phyloP scores from a whole-genome alignment of 2,888 invertebrate species.

The Cremastinae sp. region DNA sequence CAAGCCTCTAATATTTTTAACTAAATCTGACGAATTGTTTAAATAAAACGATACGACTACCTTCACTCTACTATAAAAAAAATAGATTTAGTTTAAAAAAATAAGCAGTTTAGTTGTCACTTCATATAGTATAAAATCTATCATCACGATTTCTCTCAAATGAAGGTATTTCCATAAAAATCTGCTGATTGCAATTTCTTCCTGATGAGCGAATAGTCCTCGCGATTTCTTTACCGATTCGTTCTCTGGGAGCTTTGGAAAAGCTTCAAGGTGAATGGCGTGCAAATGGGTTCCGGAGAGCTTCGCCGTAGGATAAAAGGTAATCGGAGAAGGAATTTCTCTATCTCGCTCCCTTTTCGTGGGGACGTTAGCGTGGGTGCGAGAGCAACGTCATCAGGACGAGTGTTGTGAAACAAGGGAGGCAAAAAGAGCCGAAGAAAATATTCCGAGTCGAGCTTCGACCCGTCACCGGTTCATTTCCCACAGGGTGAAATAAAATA shows the following conservation, averaged over 20 bases:
- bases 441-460: slow-evolving; percentile 23
- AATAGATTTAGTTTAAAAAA: too few species aligned
- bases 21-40: too few species aligned
- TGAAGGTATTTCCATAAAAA: too few species aligned
- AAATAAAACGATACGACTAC: too few species aligned
- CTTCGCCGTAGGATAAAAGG: slow-evolving; percentile 48
- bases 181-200: slow-evolving; percentile 26
- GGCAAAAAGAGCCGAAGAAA: slow-evolving; percentile 35
- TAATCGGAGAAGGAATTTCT: slow-evolving; percentile 54
- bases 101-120: too few species aligned
- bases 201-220: background rate
- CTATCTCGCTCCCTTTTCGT: slow-evolving; percentile 24
- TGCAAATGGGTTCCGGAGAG: slow-evolving; percentile 36
- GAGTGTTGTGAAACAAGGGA: slow-evolving; percentile 31
- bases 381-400: slow-evolving; percentile 1
- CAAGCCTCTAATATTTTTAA: too few species aligned
- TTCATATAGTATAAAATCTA: too few species aligned
- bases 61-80: too few species aligned
- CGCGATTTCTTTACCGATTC: slow-evolving; percentile 7
- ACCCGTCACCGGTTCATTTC: slow-evolving; percentile 58
- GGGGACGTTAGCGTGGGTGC: slow-evolving; percentile 28
- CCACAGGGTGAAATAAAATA: slow-evolving; percentile 66
- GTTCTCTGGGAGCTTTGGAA: background rate
- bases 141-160: too few species aligned
- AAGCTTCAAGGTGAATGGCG: slow-evolving; percentile 34